A percentile compares a stretch with the other conserved stretches of the same genome.
These are phyloP conservation scores for Diceros bicornis DNA, from an alignment of 2,797 vertebrate species.

Conservation along the genomic window DNA sequence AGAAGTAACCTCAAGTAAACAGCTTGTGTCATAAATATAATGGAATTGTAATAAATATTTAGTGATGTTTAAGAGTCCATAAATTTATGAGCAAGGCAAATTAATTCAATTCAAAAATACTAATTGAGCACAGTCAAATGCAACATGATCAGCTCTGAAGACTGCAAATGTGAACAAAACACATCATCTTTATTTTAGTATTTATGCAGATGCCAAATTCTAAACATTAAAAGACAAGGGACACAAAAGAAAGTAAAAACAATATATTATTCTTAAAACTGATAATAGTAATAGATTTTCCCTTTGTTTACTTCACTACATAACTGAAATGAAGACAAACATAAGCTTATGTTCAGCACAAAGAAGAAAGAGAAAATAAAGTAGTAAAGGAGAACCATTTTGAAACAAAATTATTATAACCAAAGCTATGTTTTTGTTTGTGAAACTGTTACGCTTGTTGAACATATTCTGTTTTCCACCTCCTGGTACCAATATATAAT, in stretches of 20 bases:
- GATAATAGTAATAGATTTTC: not conserved
- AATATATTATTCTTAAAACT: not conserved
- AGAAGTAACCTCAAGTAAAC: not conserved
- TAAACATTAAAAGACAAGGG: not conserved
- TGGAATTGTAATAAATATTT: slow-evolving; percentile 31
- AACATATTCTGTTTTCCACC: not conserved
- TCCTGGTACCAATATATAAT: not conserved
- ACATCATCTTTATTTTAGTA: not conserved
- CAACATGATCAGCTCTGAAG: not conserved
- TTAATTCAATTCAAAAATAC: slow-evolving; percentile 25
- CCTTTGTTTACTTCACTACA: not conserved
- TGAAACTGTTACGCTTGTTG: not conserved
- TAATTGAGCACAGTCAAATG: not conserved
- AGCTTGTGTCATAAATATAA: not conserved
- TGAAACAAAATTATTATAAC: slow-evolving; percentile 1
- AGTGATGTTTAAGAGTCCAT: not conserved
- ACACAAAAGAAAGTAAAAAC: not conserved
- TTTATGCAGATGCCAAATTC: not conserved
- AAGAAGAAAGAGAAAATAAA: not conserved
- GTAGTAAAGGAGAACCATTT: not conserved
- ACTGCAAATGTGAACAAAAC: not conserved
- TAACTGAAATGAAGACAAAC: not conserved
- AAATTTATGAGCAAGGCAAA: slow-evolving; percentile 1
- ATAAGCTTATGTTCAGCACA: not conserved
- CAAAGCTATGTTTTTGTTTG: not conserved